Percentiles rank a stretch among this genome's conserved stretches.
Evolutionary conservation across 1,140 invertebrate species (phyloP).

Genomic region (Proales similis): DNA sequence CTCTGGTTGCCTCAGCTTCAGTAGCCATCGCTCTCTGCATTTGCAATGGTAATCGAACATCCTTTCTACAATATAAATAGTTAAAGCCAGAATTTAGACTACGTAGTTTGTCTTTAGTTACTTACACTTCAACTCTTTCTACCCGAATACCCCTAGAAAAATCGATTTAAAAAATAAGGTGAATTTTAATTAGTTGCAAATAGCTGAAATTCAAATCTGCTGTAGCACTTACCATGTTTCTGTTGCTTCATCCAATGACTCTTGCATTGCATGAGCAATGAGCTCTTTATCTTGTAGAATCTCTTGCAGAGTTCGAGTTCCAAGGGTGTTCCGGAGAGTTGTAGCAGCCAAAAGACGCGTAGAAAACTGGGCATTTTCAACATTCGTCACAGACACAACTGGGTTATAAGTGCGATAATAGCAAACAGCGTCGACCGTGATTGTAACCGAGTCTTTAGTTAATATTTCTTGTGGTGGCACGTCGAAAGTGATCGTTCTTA

Average conservation of each 20-base stretch:
- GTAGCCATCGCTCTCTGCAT: conserved; percentile 48
- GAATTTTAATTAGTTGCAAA: no score
- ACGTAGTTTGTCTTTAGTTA: background rate
- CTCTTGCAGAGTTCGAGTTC: conserved; percentile 39
- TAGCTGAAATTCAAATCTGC: no score
- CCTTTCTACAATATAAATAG: conserved; percentile 36
- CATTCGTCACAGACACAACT: conserved; percentile 35
- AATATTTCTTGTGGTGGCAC: conserved; percentile 36
- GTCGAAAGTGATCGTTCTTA: conserved; percentile 39
- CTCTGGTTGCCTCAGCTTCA: conserved; percentile 46
- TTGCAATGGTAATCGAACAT: conserved; percentile 43
- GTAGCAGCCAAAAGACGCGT: conserved; percentile 39
- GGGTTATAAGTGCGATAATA: conserved; percentile 24
- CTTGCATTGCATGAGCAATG: conserved; percentile 30
- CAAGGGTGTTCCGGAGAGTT: conserved; percentile 39
- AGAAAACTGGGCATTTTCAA: conserved; percentile 39
- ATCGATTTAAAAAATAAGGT: no score
- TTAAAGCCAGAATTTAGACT: background rate
- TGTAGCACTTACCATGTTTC: no score
- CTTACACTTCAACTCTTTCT: background rate
- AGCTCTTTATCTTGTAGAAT: conserved; percentile 38
- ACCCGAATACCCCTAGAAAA: background rate
- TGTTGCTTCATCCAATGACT: no score
- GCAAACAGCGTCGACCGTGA: conserved; percentile 34
- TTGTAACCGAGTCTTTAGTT: conserved; percentile 39